Percentiles rank a stretch among this genome's conserved stretches.
Evolutionary conservation across 2,888 invertebrate species (phyloP).

Genomic region (Drosophila tanythrix): DNA sequence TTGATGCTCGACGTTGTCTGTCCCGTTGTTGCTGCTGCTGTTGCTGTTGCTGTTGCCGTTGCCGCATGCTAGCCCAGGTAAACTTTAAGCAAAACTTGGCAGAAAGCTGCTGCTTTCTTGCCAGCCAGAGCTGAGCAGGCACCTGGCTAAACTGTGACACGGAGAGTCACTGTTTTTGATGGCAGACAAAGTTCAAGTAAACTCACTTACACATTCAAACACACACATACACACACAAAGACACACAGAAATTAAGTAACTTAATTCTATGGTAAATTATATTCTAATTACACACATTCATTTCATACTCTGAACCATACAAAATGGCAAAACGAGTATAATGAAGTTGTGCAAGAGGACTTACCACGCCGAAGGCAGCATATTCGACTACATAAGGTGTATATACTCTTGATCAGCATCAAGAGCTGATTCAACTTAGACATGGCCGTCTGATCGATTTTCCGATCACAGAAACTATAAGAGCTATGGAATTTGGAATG

Average conservation of each 20-base stretch:
- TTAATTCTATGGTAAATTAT: neutral
- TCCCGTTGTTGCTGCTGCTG: conserved; percentile 27
- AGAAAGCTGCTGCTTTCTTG: conserved; percentile 50
- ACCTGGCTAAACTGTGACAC: conserved; percentile 16
- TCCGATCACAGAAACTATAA: neutral
- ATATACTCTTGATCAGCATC: neutral
- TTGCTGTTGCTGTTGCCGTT: conserved; percentile 28
- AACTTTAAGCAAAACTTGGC: conserved; percentile 79
- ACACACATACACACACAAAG: neutral
- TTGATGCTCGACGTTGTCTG: conserved; percentile 44
- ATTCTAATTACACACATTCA: neutral
- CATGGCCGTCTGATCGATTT: too few relatives aligned
- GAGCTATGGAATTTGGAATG: neutral
- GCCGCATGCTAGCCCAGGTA: conserved; percentile 56
- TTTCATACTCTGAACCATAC: neutral
- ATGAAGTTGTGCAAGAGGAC: neutral
- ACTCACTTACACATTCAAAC: neutral
- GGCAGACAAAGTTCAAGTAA: conserved; percentile 12
- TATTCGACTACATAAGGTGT: neutral
- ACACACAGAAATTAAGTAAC: neutral
- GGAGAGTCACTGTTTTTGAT: conserved; percentile 16
- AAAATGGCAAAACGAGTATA: neutral
- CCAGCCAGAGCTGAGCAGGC: conserved; percentile 22
- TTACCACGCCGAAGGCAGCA: neutral
- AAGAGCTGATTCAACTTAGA: neutral